Conservation (phyloP, 2,113 vertebrate species). For the Xenopus tropicalis region DNA sequence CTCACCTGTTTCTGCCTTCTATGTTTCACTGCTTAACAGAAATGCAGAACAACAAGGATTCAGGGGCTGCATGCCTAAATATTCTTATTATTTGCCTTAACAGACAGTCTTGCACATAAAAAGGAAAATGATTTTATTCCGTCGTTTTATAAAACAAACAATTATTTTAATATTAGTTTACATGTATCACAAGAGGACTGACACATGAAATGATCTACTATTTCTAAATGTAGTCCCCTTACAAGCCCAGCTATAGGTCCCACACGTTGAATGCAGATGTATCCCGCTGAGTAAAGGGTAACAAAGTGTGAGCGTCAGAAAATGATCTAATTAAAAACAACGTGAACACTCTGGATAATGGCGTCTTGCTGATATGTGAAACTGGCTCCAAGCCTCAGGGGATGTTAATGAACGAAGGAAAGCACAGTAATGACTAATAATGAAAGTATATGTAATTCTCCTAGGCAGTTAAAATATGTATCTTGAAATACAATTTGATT, state of each 20-base stretch:
- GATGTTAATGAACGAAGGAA: constrained; percentile 3
- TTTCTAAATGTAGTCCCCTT: not conserved
- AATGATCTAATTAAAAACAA: constrained; percentile 18
- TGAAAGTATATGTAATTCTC: not conserved
- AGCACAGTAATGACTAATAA: not conserved
- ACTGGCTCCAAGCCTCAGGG: not conserved
- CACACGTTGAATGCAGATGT: not conserved
- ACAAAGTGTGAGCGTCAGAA: not conserved
- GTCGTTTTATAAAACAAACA: too few relatives aligned
- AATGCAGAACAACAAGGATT: too few relatives aligned
- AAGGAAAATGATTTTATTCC: too few relatives aligned
- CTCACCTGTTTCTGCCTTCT: too few relatives aligned
- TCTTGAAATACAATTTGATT: not conserved
- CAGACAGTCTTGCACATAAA: too few relatives aligned
- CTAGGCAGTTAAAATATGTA: not conserved
- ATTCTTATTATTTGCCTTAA: too few relatives aligned
- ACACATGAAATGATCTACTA: too few relatives aligned
- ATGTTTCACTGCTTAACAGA: too few relatives aligned
- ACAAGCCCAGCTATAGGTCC: not conserved
- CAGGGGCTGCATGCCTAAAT: too few relatives aligned
- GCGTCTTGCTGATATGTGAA: not conserved
- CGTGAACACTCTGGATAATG: not conserved
- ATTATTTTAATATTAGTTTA: too few relatives aligned
- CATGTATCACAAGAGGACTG: too few relatives aligned
- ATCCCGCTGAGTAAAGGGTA: not conserved